These are phyloP conservation scores for Anguilla megastoma DNA, from an alignment of 2,797 vertebrate species.

Conservation along the genomic window DNA sequence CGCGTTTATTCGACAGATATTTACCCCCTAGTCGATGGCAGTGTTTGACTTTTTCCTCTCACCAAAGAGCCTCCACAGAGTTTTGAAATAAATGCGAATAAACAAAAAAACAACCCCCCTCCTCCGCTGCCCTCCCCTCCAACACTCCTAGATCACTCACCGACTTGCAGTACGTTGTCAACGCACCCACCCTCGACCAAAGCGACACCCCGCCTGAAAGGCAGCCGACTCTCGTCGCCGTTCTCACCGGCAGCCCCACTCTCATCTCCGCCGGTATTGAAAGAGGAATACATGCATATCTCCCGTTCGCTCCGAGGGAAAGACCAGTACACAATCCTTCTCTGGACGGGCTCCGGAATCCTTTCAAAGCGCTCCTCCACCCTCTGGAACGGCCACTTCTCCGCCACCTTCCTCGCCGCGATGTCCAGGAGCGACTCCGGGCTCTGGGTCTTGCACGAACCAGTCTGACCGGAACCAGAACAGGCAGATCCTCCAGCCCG, in stretches of 20 bases:
- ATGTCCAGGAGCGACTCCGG: conserved; percentile 92
- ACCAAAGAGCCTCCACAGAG: conserved; percentile 2
- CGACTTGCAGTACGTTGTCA: conserved; percentile 95
- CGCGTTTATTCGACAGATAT: conserved; percentile 19
- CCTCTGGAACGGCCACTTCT: conserved; percentile 95
- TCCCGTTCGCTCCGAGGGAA: conserved; percentile 93
- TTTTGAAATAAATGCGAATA: conserved; percentile 30
- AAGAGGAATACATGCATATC: conserved; percentile 97
- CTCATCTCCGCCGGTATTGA: conserved; percentile 84
- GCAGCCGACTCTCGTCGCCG: conserved; percentile 85
- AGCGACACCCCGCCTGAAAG: conserved; percentile 89
- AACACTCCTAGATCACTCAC: conserved; percentile 73
- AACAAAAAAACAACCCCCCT: conserved; percentile 43
- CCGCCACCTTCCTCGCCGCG: conserved; percentile 88
- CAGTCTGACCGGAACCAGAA: conserved; percentile 70
- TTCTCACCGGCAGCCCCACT: conserved; percentile 70
- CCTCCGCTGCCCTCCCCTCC: conserved; percentile 25
- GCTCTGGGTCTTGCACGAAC: conserved; percentile 81
- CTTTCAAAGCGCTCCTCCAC: conserved; percentile 94
- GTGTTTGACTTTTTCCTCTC: neutral
- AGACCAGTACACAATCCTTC: conserved; percentile 95
- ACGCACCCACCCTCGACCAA: conserved; percentile 91
- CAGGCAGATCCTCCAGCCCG: conserved; percentile 76
- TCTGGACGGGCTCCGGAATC: conserved; percentile 94
- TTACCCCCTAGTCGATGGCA: neutral